Conservation (phyloP, 2,113 vertebrate species). For the Condylura cristata region DNA sequence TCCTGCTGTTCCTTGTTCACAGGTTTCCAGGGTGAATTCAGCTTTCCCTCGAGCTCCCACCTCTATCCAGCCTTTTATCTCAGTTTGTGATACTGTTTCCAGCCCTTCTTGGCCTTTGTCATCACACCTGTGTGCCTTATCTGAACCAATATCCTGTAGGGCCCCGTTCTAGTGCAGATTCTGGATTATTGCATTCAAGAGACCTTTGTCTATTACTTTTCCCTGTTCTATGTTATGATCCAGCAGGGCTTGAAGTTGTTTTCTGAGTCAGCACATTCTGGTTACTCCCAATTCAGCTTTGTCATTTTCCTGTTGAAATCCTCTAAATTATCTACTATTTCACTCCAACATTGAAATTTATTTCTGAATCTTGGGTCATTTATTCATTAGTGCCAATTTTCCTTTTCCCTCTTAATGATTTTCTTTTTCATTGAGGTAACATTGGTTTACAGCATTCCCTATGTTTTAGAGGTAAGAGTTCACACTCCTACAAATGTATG, state of each 20-base stretch:
- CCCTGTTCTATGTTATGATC: neutral
- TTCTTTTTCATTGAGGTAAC: no score
- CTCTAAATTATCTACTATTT: neutral
- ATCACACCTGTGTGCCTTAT: neutral
- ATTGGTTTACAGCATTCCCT: no score
- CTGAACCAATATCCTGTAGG: neutral
- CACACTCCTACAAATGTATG: no score
- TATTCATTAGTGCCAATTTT: neutral
- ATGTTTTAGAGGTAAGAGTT: no score
- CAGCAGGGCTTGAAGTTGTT: neutral
- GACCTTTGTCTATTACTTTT: neutral
- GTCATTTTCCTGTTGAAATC: conserved; percentile 15
- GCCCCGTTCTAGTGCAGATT: neutral
- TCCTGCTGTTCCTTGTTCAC: neutral
- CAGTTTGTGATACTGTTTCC: neutral
- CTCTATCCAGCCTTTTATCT: neutral
- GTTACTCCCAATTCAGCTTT: neutral
- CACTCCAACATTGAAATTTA: neutral
- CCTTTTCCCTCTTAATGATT: no score
- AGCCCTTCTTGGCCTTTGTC: neutral
- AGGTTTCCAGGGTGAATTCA: neutral
- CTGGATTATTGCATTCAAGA: neutral
- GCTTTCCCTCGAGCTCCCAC: neutral
- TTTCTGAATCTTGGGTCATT: neutral
- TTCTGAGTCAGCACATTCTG: neutral